phyloP scores from a whole-genome alignment of 1,140 invertebrate genomes.

The Trypoxylus dichotomus region DNA sequence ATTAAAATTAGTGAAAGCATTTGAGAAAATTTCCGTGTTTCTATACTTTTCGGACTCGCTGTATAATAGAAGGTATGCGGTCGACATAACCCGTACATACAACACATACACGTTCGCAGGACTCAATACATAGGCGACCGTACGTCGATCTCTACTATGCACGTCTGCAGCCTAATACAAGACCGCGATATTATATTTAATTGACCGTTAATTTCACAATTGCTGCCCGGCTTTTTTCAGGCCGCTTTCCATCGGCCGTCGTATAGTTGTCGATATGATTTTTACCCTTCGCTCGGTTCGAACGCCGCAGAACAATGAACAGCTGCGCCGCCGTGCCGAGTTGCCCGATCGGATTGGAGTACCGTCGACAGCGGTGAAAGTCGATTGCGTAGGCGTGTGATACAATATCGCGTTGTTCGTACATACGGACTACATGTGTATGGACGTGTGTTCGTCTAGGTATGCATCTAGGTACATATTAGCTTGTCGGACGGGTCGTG shows the following conservation, averaged over 20 bases:
- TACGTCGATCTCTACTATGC: too few relatives aligned
- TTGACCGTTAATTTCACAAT: slow-evolving; percentile 25
- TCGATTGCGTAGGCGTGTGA: slow-evolving; percentile 17
- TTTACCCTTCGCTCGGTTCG: neutral
- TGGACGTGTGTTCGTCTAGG: too few relatives aligned
- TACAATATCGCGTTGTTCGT: slow-evolving; percentile 23
- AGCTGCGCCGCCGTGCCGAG: neutral
- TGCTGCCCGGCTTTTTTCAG: slow-evolving; percentile 16
- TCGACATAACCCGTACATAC: neutral
- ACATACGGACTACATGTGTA: neutral
- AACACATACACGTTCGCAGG: too few relatives aligned
- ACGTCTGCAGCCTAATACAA: neutral
- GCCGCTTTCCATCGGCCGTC: neutral
- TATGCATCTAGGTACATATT: too few relatives aligned
- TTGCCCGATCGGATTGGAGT: neutral
- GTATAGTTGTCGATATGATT: neutral
- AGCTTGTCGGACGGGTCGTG: too few relatives aligned
- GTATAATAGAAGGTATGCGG: neutral
- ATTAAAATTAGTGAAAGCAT: too few relatives aligned
- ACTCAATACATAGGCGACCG: too few relatives aligned
- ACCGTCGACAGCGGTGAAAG: neutral
- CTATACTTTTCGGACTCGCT: neutral
- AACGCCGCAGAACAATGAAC: neutral
- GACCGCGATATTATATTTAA: slow-evolving; percentile 8
- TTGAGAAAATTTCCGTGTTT: too few relatives aligned